Percentiles rank a stretch among this genome's conserved stretches.
phyloP scores from a whole-genome alignment of 1,140 invertebrate genomes.

The Mesaphorura yosii region DNA sequence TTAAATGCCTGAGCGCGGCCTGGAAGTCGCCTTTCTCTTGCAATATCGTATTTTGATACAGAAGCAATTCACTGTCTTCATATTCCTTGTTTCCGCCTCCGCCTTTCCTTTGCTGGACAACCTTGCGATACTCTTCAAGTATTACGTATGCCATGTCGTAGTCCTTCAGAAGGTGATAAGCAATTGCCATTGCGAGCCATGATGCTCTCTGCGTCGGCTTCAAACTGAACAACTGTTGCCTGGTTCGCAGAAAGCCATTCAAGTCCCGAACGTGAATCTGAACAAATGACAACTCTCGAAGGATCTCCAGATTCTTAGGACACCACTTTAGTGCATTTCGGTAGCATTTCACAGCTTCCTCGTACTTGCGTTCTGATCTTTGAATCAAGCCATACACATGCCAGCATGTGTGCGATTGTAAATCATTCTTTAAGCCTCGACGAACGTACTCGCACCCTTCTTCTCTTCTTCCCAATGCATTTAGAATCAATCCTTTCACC shows the following conservation, averaged over 20 bases:
- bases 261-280: conserved; percentile 99
- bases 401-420: conserved; percentile 98
- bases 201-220: conserved; percentile 91
- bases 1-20: conserved; percentile 76
- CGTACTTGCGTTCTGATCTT: conserved; percentile 96
- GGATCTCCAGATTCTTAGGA: conserved; percentile 96
- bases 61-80: conserved; percentile 88
- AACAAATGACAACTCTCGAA: conserved; percentile 88
- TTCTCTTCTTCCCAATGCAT: conserved; percentile 93
- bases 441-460: conserved; percentile 98
- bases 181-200: conserved; percentile 99
- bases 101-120: conserved; percentile 43
- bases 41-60: conserved; percentile 95
- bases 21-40: conserved; percentile 74
- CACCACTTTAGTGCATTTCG: conserved; percentile 97
- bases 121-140: conserved; percentile 85
- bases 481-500: conserved; percentile 99
- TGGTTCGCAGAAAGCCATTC: conserved; percentile 77
- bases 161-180: conserved; percentile 91
- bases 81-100: conserved; percentile 69
- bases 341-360: conserved; percentile 99
- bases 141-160: conserved; percentile 95
- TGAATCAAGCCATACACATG: conserved; percentile 95
- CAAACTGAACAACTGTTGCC: conserved; percentile 90
- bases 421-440: conserved; percentile 84